Evolutionary conservation across 2,797 vertebrate species (phyloP), one percentile per base, ranked within the genome.

Genomic region (Huso huso): DNA sequence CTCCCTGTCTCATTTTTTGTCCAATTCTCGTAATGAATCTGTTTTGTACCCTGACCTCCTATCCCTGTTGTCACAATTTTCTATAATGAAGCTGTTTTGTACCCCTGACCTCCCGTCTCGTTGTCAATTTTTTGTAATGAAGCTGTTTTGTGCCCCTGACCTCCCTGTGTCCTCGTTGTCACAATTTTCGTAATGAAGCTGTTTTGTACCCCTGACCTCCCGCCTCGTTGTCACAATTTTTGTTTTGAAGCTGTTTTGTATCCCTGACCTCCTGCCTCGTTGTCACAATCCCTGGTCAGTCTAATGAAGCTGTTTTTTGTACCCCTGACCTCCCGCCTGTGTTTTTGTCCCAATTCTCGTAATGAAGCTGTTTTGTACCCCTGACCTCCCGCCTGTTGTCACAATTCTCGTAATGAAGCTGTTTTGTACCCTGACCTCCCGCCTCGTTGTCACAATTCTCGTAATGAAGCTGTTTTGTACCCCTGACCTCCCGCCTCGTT

Each of bases 21-120:
- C 4, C 15, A 5, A 6, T 23, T 6, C 15, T 18, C 15, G 15
- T 18, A 18, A 18, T 18, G 15, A 18, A 18, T 1, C 15, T 18
- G 15, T 18, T 18, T 18, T 18, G 1, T 1, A 2, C 61, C 11
- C 6, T 62, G 62, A 15, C 15, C 15, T 18, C 15, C 15, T 1
- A 1, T 1, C 1, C 15, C 1, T 1, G 15, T 18, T 72, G 80
- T 11, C 87, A 86, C 70, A 76, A 72, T 18, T 18, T 1, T 18
- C 15, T n/a, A 18, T 18, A 18, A 18, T 18, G 15, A 18, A 18
- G 15, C 15, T 18, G 15, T 18, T 18, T 18, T 18, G 15, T 18
- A 18, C 15, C 15, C 15, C 15, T 18, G 15, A 18, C 15, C 15
- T 18, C 80, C 67, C 82, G 80, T 70, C 81, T 75, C 70, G 82